These are phyloP conservation scores for Drosophila ustulata DNA, from an alignment of 2,888 invertebrate genomes.

Conservation along the genomic window DNA sequence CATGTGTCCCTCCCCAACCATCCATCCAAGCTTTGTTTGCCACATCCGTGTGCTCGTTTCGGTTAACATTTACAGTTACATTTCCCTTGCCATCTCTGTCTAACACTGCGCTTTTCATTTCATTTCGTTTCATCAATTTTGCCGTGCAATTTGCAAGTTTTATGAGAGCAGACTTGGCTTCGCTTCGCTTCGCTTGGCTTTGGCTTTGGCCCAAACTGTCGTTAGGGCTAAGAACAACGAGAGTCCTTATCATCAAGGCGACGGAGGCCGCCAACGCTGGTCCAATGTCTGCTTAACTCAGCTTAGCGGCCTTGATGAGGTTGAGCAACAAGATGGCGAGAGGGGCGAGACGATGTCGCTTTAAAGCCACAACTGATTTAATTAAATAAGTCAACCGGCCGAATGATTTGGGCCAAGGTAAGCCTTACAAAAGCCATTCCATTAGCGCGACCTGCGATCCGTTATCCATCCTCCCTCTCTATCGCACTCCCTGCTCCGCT, in stretches of 20 bases:
- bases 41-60: slow-evolving; percentile 14
- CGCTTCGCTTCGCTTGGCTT: slow-evolving; percentile 30
- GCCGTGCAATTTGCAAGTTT: slow-evolving; percentile 62
- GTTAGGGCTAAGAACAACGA: slow-evolving; percentile 50
- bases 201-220: slow-evolving; percentile 16
- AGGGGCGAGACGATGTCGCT: slow-evolving; percentile 27
- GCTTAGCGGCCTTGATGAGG: slow-evolving; percentile 41
- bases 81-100: neutral
- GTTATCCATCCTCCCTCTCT: neutral
- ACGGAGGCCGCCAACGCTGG: neutral
- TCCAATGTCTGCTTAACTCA: slow-evolving; percentile 43
- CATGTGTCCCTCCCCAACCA: slow-evolving; percentile 28
- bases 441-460: slow-evolving; percentile 55
- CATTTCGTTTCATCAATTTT: slow-evolving; percentile 58
- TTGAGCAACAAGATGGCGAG: neutral
- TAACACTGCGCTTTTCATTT: slow-evolving; percentile 43
- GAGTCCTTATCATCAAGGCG: slow-evolving; percentile 14
- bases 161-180: slow-evolving; percentile 33
- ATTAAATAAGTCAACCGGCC: slow-evolving; percentile 71
- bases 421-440: slow-evolving; percentile 73
- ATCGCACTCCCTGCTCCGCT: neutral
- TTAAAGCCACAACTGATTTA: slow-evolving; percentile 68
- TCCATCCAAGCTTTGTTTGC: neutral
- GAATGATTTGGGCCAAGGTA: slow-evolving; percentile 48
- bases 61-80: slow-evolving; percentile 7